Evolutionary conservation across 2,113 vertebrate genomes (phyloP), one percentile per base, ranked within the genome.

Genomic region (Panthera tigris): DNA sequence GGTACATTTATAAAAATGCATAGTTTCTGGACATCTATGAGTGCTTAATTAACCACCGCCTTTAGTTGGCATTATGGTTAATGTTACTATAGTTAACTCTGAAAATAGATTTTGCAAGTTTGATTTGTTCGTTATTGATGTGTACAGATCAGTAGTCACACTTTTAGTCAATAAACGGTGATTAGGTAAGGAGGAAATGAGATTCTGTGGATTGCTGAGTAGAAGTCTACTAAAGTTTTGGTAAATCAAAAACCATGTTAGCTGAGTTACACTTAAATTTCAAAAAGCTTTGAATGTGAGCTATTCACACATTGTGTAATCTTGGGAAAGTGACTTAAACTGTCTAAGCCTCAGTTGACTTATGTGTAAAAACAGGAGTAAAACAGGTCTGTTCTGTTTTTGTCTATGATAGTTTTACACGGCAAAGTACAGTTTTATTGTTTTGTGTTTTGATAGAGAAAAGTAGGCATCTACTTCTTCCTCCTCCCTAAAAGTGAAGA

Each of bases 381-480:
- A n/a, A 50, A 79, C 66, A 19, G 65, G 16, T 39, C 18, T 61
- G 16, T 78, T 83, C 33, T 94, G 3, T 33, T 86, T 92, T 87
- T 86, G 23, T 65, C 31, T 11, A 13, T 57, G 0, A 1, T 83
- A 23, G 33, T 83, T 94, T 81, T 84, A 39, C 5, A 63, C 33
- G 73, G 39, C 13, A n/a, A 78, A 15, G 6, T 50, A 25, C 7
- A 80, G 19, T 68, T 82, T 82, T 57, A 21, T 89, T 79, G 29
- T 89, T 92, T 94, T 79, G 45, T 92, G 29, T 63, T 93, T 88
- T 92, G n/a, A n/a, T n/a, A 31, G 11, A 57, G 63, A 55, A 63
- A 83, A 78, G 14, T 36, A 9, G 25, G 21, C 8, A 52, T 11
- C 15, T 61, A 29, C 41, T 81, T 27, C 14, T 86, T 83, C 39